Evolutionary conservation across 2,888 invertebrate genomes (phyloP).

Genomic region (Therioaphis trifolii): DNA sequence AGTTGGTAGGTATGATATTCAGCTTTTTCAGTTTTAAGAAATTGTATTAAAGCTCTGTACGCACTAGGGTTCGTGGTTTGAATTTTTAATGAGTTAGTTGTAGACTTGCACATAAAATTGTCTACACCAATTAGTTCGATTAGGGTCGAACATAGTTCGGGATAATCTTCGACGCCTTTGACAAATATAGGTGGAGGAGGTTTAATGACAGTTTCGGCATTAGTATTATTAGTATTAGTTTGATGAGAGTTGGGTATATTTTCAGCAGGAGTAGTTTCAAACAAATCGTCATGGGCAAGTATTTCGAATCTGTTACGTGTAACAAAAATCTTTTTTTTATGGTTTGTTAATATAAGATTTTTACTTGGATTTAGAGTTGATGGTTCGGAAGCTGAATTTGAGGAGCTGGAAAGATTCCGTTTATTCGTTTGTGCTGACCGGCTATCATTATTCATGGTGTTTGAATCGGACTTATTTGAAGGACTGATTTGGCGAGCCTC

Average conservation of each 20-base stretch:
- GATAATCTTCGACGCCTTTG: constrained; percentile 37
- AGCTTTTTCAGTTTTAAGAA: constrained; percentile 18
- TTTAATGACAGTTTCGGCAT: constrained; percentile 22
- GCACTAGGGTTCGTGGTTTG: constrained; percentile 27
- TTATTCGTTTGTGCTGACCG: constrained; percentile 9
- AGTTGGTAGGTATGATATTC: constrained; percentile 48
- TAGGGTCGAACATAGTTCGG: constrained; percentile 1
- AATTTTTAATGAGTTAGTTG: constrained; percentile 29
- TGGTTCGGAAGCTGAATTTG: neutral
- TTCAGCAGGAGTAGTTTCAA: neutral
- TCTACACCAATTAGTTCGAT: constrained; percentile 29
- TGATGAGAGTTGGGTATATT: constrained; percentile 11
- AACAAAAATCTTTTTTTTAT: constrained; percentile 25
- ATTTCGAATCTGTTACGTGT: constrained; percentile 34
- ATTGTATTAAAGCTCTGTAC: constrained; percentile 31
- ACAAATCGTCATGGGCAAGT: constrained; percentile 21
- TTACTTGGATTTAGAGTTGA: constrained; percentile 2
- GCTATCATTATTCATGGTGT: constrained; percentile 9
- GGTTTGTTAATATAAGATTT: constrained; percentile 4
- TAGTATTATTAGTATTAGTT: neutral
- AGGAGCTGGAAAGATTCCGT: constrained; percentile 32
- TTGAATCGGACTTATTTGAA: constrained; percentile 21
- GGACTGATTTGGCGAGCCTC: constrained; percentile 8
- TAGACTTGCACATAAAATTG: no score
- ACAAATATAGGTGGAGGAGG: constrained; percentile 38